These are phyloP conservation scores for Glomeris marginata DNA, from an alignment of 2,888 invertebrate species.

Conservation along the genomic window DNA sequence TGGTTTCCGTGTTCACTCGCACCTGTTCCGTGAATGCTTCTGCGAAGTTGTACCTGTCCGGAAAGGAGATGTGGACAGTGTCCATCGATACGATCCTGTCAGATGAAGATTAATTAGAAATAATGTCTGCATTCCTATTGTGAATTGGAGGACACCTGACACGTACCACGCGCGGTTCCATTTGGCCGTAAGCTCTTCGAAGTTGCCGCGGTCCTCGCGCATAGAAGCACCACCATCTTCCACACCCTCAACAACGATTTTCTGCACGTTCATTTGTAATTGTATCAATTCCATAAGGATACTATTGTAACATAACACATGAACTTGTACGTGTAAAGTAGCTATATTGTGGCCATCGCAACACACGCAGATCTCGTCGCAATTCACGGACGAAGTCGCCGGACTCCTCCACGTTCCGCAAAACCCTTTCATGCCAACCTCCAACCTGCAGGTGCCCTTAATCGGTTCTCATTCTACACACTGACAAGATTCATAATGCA, in stretches of 20 bases:
- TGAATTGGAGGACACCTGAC: slow-evolving; percentile 21
- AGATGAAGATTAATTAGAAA: background rate
- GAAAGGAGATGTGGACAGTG: slow-evolving; percentile 39
- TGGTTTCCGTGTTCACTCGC: slow-evolving; percentile 5
- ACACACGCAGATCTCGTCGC: too few species aligned
- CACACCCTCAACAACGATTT: slow-evolving; percentile 47
- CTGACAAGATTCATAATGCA: too few species aligned
- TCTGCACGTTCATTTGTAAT: slow-evolving; percentile 22
- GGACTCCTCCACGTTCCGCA: too few species aligned
- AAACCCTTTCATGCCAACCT: too few species aligned
- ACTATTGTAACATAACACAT: too few species aligned
- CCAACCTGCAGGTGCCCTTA: too few species aligned
- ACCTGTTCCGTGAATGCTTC: slow-evolving; percentile 77
- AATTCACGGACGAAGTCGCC: too few species aligned
- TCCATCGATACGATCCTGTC: slow-evolving; percentile 39
- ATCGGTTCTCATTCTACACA: too few species aligned
- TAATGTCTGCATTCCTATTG: background rate
- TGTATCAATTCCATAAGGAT: too few species aligned
- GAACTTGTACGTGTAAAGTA: too few species aligned
- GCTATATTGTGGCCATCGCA: too few species aligned
- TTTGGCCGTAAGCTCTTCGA: slow-evolving; percentile 49
- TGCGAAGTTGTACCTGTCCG: slow-evolving; percentile 74
- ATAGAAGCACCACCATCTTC: slow-evolving; percentile 47
- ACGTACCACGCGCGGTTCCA: slow-evolving; percentile 57
- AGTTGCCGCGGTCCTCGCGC: slow-evolving; percentile 53